Evolutionary conservation across 1,140 invertebrate species (phyloP), one percentile per base, ranked within the genome.

Genomic region (Drosophila bipectinata): DNA sequence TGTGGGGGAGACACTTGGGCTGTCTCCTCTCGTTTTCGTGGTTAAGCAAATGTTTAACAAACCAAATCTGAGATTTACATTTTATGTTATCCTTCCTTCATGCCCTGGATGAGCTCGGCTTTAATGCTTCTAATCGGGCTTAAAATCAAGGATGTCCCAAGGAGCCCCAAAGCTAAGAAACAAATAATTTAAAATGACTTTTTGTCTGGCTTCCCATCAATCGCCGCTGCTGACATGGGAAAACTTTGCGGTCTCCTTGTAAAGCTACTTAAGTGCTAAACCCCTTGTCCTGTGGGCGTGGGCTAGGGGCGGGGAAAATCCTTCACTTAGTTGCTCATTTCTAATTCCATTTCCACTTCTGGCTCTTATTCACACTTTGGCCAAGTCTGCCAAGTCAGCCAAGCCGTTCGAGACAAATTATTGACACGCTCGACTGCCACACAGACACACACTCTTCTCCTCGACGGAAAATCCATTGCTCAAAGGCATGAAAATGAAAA

Each of bases 21-120:
- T 54, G 72, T 82, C 48, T 66, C 77, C 14, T 72, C 63, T 81
- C 61, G 69, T 69, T 83, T 83, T 87, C 87, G 83, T 87, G 83
- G 83, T 87, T 87, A 87, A 88, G 83, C 79, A 83, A 87, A 87
- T 87, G 83, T 88, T 87, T 71, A 87, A 87, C 83, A 88, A 87
- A 87, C 83, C 83, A 87, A 87, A 87, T 87, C 83, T 66, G 75
- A 79, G 83, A 87, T 87, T 87, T 87, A 83, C 83, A 87, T 87
- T 87, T 87, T 83, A 88, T 83, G 75, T 57, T 88, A 66, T 60
- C 55, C 60, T 68, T 49, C 39, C 51, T 68, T 78, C 77, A 72
- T 60, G 74, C 74, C 8, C 68, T 47, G 69, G 82, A 68, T 85
- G 78, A 85, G 82, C 78, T 45, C 26, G 41, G 59, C 82, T 87